Conservation (phyloP, 2,113 vertebrate species). For the Oreochromis spilurus region DNA sequence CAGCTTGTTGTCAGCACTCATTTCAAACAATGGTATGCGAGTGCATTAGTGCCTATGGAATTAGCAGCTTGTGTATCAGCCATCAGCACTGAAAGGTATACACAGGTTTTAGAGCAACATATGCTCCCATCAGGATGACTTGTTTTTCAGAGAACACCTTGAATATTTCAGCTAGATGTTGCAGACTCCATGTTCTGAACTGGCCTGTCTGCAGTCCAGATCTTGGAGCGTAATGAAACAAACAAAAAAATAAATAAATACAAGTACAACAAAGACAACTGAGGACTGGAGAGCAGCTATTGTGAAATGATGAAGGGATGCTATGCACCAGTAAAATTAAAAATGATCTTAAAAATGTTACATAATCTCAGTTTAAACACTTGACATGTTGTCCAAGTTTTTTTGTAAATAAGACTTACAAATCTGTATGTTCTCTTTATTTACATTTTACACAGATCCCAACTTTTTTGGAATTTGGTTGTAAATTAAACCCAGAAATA, state of each 20-base stretch:
- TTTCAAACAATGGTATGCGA: accelerated
- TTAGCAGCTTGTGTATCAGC: background rate
- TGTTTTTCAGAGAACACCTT: background rate
- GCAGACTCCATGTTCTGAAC: background rate
- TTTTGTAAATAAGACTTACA: background rate
- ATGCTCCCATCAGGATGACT: background rate
- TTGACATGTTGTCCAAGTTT: background rate
- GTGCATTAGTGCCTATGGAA: background rate
- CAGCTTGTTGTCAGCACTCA: background rate
- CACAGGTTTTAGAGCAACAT: background rate
- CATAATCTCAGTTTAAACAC: background rate
- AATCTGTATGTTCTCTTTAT: accelerated
- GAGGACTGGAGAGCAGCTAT: background rate
- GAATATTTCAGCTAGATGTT: background rate
- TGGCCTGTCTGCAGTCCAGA: background rate
- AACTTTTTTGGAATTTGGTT: background rate
- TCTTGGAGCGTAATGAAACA: background rate
- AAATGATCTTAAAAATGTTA: background rate
- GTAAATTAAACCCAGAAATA: background rate
- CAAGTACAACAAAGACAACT: background rate
- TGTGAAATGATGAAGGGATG: background rate
- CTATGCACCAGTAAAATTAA: background rate
- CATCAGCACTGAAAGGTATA: background rate
- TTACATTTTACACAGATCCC: background rate
- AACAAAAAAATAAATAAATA: background rate